phyloP scores from a whole-genome alignment of 2,113 vertebrate species.

The Pogona vitticeps region DNA sequence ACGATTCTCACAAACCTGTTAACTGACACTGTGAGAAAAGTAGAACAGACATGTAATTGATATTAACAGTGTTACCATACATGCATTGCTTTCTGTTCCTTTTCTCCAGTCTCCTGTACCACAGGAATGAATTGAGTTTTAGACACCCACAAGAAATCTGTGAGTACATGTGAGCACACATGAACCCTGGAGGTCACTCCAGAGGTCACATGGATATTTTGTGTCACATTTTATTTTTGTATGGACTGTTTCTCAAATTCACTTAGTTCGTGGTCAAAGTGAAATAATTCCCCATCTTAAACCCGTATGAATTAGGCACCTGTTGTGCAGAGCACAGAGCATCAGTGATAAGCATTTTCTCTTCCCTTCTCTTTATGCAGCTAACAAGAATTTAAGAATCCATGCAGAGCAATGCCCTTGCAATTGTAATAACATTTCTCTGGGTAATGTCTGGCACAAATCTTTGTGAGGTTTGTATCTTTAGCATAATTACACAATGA shows the following conservation, averaged over 20 bases:
- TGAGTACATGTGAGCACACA: neutral
- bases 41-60: too few relatives aligned
- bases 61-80: too few relatives aligned
- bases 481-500: slow-evolving; percentile 72
- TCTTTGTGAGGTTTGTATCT: slow-evolving; percentile 74
- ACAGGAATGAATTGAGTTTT: neutral
- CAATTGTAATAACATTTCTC: slow-evolving; percentile 63
- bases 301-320: neutral
- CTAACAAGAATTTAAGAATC: slow-evolving; percentile 60
- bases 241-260: neutral
- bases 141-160: neutral
- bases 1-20: too few relatives aligned
- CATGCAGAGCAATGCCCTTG: slow-evolving; percentile 70
- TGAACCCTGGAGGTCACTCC: neutral
- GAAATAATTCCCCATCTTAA: slow-evolving; percentile 3
- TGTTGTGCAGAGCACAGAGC: neutral
- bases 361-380: slow-evolving; percentile 9
- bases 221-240: neutral
- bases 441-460: slow-evolving; percentile 69
- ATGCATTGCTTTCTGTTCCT: neutral
- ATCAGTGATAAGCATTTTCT: slow-evolving; percentile 23
- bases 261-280: neutral
- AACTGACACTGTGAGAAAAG: too few relatives aligned
- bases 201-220: neutral
- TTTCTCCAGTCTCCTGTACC: too few relatives aligned